phyloP scores from a whole-genome alignment of 2,888 invertebrate species.

The Philhelius pedissequus region DNA sequence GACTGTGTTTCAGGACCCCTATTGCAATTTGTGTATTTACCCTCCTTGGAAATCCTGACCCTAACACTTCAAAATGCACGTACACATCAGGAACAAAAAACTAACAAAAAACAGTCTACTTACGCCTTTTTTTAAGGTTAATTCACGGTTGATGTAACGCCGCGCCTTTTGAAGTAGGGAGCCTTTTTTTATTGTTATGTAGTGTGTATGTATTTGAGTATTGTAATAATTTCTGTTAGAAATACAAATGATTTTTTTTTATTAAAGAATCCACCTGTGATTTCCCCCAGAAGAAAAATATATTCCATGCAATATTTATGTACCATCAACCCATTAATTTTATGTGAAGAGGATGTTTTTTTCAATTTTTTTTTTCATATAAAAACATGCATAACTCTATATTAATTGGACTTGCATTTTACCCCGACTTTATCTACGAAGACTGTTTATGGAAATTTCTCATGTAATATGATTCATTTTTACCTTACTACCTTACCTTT shows the following conservation, averaged over 20 bases:
- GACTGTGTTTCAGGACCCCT: background rate
- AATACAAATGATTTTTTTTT: background rate
- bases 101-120: no score
- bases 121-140: background rate
- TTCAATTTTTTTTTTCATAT: background rate
- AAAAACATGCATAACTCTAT: background rate
- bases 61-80: background rate
- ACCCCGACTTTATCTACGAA: background rate
- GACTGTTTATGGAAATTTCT: background rate
- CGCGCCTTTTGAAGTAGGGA: background rate
- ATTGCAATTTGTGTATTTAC: background rate
- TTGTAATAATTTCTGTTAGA: background rate
- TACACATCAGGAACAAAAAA: background rate
- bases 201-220: background rate
- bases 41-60: background rate
- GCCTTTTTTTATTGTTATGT: background rate
- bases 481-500: constrained; percentile 25
- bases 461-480: constrained; percentile 22
- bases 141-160: background rate
- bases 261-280: constrained; percentile 5
- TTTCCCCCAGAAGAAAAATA: background rate
- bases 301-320: background rate
- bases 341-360: background rate
- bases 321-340: background rate
- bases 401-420: background rate